Conservation (phyloP, 2,888 invertebrate genomes). For the Stenotaenia linearis region DNA sequence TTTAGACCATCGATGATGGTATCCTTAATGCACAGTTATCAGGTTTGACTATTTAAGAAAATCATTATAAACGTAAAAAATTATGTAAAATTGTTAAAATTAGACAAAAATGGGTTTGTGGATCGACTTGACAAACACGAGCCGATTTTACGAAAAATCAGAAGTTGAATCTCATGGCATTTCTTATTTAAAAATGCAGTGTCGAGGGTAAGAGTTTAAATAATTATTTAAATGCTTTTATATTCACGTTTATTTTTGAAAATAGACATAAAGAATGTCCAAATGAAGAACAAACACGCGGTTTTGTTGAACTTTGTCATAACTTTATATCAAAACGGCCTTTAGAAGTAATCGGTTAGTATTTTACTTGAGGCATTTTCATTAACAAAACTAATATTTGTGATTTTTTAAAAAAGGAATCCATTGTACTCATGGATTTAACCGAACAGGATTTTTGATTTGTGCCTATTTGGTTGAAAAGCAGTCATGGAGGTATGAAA, state of each 20-base stretch:
- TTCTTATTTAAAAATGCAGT: conserved; percentile 80
- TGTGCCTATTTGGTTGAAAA: conserved; percentile 82
- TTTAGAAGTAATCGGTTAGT: conserved; percentile 66
- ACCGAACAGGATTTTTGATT: conserved; percentile 93
- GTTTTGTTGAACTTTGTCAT: conserved; percentile 75
- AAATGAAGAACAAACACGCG: conserved; percentile 69
- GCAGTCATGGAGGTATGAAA: conserved; percentile 60
- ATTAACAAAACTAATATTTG: no score
- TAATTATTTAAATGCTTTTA: no score
- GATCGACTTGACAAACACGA: conserved; percentile 95
- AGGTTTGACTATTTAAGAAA: conserved; percentile 52
- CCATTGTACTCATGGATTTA: conserved; percentile 98
- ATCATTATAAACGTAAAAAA: not conserved
- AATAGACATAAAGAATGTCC: conserved; percentile 81
- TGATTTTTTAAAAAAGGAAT: no score
- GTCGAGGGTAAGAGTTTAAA: conserved; percentile 58
- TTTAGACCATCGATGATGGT: conserved; percentile 88
- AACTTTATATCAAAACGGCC: conserved; percentile 75
- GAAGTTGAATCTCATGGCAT: conserved; percentile 69
- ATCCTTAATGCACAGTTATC: conserved; percentile 65
- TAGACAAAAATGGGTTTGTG: conserved; percentile 84
- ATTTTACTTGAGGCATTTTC: no score
- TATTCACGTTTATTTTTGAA: conserved; percentile 34
- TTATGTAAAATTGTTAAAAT: not conserved
- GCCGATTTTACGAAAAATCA: conserved; percentile 80